Evolutionary conservation across 2,888 invertebrate genomes (phyloP).

Genomic region (Margaritifera margaritifera): DNA sequence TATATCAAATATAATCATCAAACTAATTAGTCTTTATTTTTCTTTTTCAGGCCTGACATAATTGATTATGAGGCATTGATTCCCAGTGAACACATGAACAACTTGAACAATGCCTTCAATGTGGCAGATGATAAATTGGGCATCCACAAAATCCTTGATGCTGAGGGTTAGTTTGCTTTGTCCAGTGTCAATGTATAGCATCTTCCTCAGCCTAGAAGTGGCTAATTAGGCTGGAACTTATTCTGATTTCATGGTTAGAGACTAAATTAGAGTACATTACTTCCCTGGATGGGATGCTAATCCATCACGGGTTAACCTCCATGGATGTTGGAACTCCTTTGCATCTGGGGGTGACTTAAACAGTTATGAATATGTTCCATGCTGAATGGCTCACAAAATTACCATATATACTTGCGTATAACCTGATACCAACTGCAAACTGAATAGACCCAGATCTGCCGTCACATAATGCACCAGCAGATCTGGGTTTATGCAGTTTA

Average conservation of each 20-base stretch:
- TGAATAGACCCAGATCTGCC: no score
- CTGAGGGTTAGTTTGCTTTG: slow-evolving; percentile 53
- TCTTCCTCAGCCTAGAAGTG: background rate
- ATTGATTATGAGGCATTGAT: slow-evolving; percentile 89
- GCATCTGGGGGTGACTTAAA: no score
- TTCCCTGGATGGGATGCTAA: no score
- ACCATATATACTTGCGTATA: no score
- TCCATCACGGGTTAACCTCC: no score
- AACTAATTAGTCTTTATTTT: slow-evolving; percentile 2
- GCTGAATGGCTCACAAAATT: no score
- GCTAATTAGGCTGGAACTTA: background rate
- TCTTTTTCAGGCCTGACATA: slow-evolving; percentile 85
- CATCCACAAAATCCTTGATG: slow-evolving; percentile 83
- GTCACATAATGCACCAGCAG: no score
- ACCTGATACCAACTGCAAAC: no score
- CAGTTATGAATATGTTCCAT: no score
- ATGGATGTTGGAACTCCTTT: no score
- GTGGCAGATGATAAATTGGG: slow-evolving; percentile 93
- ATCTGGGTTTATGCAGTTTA: no score
- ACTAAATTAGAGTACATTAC: no score
- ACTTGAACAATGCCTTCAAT: slow-evolving; percentile 98
- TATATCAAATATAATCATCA: background rate
- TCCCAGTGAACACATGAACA: slow-evolving; percentile 89
- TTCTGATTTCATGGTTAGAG: background rate
- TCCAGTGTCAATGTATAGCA: background rate